Percentiles rank a stretch among this genome's conserved stretches.
These are phyloP conservation scores for Chunga burmeisteri DNA, from an alignment of 2,113 vertebrate genomes.

Conservation along the genomic window DNA sequence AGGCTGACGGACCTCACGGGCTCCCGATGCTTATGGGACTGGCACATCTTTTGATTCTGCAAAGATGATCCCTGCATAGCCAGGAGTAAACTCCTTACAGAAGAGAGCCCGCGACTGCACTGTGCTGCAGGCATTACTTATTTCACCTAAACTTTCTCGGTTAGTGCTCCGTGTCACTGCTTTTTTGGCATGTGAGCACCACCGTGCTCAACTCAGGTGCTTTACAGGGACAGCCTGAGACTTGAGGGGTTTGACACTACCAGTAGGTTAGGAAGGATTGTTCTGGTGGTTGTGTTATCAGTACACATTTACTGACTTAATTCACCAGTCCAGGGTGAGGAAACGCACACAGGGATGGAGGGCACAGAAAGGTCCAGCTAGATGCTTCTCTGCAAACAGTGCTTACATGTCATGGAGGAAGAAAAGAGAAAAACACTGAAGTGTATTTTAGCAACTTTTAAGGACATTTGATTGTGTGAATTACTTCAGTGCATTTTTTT, in stretches of 20 bases:
- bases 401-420: not conserved
- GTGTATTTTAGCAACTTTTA: not conserved
- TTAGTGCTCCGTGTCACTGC: not conserved
- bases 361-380: too few species aligned
- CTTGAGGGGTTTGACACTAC: not conserved
- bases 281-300: not conserved
- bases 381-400: not conserved
- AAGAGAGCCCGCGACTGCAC: not conserved
- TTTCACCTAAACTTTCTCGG: not conserved
- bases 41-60: not conserved
- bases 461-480: not conserved
- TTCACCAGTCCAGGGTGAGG: not conserved
- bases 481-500: not conserved
- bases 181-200: not conserved
- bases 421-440: not conserved
- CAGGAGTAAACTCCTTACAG: fast-evolving
- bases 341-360: not conserved
- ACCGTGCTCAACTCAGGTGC: fast-evolving
- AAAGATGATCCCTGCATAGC: not conserved
- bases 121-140: not conserved
- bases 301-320: not conserved
- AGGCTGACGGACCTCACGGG: not conserved
- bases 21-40: not conserved
- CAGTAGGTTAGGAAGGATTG: not conserved
- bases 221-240: not conserved